These are phyloP conservation scores for Diplosoma virens DNA, from an alignment of 23 tunicate genomes.

Conservation along the genomic window DNA sequence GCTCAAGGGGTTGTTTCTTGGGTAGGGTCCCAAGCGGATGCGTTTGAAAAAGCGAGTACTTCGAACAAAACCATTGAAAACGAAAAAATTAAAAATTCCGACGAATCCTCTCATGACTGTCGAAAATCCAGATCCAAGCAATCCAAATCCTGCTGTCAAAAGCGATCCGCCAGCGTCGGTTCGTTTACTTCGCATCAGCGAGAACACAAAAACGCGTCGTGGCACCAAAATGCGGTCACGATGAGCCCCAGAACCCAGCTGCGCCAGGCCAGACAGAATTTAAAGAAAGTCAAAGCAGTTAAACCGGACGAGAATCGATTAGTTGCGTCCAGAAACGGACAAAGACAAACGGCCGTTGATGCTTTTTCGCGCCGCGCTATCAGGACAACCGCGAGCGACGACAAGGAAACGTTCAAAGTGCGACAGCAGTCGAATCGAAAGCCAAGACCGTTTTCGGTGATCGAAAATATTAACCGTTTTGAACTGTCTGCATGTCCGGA, in stretches of 20 bases:
- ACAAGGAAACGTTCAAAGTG: not conserved
- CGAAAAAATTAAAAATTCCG: not conserved
- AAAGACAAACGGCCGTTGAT: not conserved
- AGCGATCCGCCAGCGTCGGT: constrained; percentile 84
- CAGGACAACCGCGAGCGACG: not conserved
- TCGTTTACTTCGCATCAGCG: constrained; percentile 27
- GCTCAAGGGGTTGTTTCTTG: not conserved
- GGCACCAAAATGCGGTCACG: not conserved
- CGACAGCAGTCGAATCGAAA: not conserved
- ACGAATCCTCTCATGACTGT: not conserved
- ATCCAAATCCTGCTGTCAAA: constrained; percentile 29
- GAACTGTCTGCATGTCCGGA: not conserved
- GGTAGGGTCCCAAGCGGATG: not conserved
- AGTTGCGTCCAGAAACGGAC: not conserved
- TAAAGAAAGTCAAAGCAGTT: constrained; percentile 50
- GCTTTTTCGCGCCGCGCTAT: no score
- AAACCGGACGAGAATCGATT: not conserved
- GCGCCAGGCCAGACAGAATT: constrained; percentile 72
- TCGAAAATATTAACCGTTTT: constrained; percentile 17
- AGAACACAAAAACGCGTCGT: not conserved
- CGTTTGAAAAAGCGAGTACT: not conserved
- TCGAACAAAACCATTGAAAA: not conserved
- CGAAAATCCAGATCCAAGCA: constrained; percentile 21
- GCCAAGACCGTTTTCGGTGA: not conserved
- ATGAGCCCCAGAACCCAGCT: constrained; percentile 81